phyloP scores from a whole-genome alignment of 2,888 invertebrate genomes.

The Omphaloscelis lunosa region DNA sequence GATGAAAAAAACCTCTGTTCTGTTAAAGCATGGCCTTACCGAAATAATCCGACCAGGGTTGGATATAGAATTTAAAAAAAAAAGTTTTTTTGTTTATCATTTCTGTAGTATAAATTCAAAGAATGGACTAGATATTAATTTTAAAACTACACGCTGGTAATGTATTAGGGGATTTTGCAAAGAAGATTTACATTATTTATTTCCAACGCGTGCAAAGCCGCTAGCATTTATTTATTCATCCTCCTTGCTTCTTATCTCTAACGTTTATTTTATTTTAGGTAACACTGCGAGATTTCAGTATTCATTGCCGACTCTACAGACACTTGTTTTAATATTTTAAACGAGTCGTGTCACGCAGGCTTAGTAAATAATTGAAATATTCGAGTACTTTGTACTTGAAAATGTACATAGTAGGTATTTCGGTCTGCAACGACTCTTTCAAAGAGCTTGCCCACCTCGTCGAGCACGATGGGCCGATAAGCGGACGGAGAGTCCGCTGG shows the following conservation, averaged over 20 bases:
- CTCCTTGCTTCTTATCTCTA: constrained; percentile 37
- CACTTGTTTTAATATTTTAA: constrained; percentile 60
- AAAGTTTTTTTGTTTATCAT: background rate
- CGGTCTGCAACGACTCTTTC: too few species aligned
- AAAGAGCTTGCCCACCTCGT: too few species aligned
- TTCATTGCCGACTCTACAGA: constrained; percentile 36
- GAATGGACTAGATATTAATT: constrained; percentile 24
- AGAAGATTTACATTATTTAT: constrained; percentile 44
- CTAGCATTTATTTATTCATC: constrained; percentile 46
- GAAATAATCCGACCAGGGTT: constrained; percentile 30
- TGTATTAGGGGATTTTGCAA: constrained; percentile 26
- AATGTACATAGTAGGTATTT: constrained; percentile 9
- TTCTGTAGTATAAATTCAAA: background rate
- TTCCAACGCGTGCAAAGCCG: constrained; percentile 43
- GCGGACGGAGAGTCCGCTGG: too few species aligned
- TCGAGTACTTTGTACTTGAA: constrained; percentile 27
- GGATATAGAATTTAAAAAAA: background rate
- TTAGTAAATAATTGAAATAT: constrained; percentile 51
- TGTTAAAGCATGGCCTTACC: constrained; percentile 21
- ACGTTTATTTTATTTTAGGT: constrained; percentile 53
- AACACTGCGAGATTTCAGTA: constrained; percentile 42
- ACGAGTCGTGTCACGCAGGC: constrained; percentile 40
- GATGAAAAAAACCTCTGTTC: constrained; percentile 11
- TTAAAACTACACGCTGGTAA: constrained; percentile 32
- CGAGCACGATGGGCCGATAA: too few species aligned